Base-by-base conservation (phyloP, 1,140 invertebrate genomes). In the Platyscapa corneri region DNA sequence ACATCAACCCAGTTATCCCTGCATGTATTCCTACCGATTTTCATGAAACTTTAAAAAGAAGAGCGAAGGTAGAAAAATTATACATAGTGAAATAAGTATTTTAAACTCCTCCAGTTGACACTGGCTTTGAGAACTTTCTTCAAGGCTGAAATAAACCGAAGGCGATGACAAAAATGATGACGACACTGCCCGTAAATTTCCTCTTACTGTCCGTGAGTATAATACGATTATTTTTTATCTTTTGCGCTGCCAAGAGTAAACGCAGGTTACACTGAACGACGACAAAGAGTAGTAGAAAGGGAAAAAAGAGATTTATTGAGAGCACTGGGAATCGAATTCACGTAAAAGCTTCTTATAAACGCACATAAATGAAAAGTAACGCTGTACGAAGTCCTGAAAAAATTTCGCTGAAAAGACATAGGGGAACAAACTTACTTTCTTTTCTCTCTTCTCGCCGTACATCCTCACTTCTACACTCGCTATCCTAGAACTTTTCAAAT, bases 161-260 rank as follows among this genome's bases (percentile, higher is more conserved):
- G n/a, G n/a, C n/a, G n/a, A n/a, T n/a, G n/a, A n/a, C n/a, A n/a
- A 56, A 1, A 3, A 65, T 42, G 77, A 37, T n/a, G 37, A 80
- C 60, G 60, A n/a, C 32, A 27, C 3, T 39, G 84, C 32, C 70
- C 70, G 76, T 86, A 86, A 86, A 86, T 83, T 86, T 72, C 42
- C 65, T 64, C 74, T 82, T 78, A 78, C 85, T 77, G 85, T 80
- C 75, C 74, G 39, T 82, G 75, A 86, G 65, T 46, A 76, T 86
- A 86, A 86, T 86, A 77, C 75, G 85, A 86, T 86, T 86, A 86
- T 83, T 83, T 86, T 83, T 86, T 83, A 83, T 86, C 80, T 82
- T 16, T 80, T 72, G 37, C 6, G 1, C 65, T 12, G 3, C n/a
- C 39, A 46, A 64, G 74, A 46, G 53, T 37, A 70, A 60, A 37